Conservation (phyloP, 2,888 invertebrate species). For the Atethmia centrago region DNA sequence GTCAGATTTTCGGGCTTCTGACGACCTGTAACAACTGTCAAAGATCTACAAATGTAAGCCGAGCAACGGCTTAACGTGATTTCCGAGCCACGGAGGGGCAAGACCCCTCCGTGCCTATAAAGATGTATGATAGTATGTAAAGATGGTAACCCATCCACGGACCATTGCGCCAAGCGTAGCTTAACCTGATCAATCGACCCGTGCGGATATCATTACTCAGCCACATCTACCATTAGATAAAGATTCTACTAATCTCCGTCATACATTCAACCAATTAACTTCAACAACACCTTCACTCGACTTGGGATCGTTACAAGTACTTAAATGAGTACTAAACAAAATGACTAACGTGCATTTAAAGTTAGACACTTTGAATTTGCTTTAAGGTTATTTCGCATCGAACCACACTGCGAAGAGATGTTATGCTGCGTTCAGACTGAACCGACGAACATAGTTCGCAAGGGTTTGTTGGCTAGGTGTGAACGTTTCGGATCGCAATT, state of each 20-base stretch:
- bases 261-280: constrained; percentile 24
- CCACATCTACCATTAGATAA: not conserved
- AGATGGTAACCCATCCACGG: too few relatives aligned
- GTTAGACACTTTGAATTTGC: constrained; percentile 35
- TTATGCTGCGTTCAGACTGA: constrained; percentile 20
- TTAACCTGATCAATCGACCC: too few relatives aligned
- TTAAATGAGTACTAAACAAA: constrained; percentile 28
- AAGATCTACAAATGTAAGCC: too few relatives aligned
- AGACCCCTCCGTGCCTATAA: too few relatives aligned
- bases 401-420: constrained; percentile 3
- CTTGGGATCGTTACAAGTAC: constrained; percentile 2
- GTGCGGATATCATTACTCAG: too few relatives aligned
- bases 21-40: too few relatives aligned
- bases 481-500: not conserved
- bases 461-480: not conserved
- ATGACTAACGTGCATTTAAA: constrained; percentile 33
- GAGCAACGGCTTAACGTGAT: too few relatives aligned
- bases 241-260: not conserved
- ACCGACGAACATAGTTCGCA: not conserved
- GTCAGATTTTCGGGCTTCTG: too few relatives aligned
- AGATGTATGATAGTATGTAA: too few relatives aligned
- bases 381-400: constrained; percentile 29
- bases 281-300: constrained; percentile 4
- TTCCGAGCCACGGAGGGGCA: too few relatives aligned
- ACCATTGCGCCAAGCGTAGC: too few relatives aligned